Evolutionary conservation across 2,888 invertebrate genomes (phyloP).

Genomic region (Drosophila parthenogenetica): DNA sequence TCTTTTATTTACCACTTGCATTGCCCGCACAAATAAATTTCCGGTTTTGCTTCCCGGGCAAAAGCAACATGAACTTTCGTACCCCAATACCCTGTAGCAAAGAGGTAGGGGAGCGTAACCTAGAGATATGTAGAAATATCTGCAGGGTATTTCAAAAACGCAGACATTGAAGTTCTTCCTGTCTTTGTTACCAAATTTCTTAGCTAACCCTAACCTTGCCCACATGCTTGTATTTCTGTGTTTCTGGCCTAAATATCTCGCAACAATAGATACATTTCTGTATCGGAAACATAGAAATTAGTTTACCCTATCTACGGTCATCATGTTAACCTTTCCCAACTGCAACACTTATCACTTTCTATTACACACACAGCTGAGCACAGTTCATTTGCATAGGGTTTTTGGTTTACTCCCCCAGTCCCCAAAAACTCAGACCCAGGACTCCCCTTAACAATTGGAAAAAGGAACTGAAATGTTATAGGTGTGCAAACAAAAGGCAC

Average conservation of each 20-base stretch:
- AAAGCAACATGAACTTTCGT: background rate
- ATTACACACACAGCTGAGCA: background rate
- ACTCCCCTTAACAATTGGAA: background rate
- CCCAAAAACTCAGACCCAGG: background rate
- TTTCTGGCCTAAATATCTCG: background rate
- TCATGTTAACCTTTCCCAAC: background rate
- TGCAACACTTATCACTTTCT: conserved; percentile 6
- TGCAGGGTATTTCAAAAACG: no score
- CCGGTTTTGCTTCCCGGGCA: conserved; percentile 17
- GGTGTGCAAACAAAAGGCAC: conserved; percentile 31
- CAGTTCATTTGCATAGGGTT: conserved; percentile 24
- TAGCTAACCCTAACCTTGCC: background rate
- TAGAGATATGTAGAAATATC: no score
- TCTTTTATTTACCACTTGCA: conserved; percentile 54
- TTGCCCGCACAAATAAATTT: conserved; percentile 53
- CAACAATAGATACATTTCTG: conserved; percentile 1
- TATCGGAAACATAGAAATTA: conserved; percentile 3
- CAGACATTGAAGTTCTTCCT: no score
- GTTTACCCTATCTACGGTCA: background rate
- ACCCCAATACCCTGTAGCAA: background rate
- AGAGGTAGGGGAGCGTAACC: no score
- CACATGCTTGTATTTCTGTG: background rate
- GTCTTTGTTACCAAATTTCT: background rate
- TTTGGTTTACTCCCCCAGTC: background rate
- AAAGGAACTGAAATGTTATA: conserved; percentile 3